Conservation (phyloP, 2,888 invertebrate species). For the Neuroscelio doddi region DNA sequence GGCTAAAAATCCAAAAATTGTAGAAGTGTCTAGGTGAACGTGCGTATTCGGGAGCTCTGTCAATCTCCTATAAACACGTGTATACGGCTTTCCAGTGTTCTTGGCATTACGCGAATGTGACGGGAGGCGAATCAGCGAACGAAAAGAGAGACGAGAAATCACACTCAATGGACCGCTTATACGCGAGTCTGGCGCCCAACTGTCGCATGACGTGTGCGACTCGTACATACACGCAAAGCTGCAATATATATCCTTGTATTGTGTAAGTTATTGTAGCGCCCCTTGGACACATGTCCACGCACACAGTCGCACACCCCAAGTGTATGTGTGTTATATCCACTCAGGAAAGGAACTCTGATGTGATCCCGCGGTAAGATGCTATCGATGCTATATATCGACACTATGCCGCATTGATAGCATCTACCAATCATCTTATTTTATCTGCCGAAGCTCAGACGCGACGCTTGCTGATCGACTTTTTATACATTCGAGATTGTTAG, state of each 20-base stretch:
- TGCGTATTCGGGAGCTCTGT: not conserved
- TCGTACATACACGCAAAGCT: not conserved
- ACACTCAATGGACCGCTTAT: conserved; percentile 3
- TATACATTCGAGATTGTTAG: too few species aligned
- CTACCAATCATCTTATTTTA: too few species aligned
- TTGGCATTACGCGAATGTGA: not conserved
- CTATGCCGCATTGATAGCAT: too few species aligned
- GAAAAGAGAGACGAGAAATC: conserved; percentile 3
- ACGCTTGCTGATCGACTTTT: too few species aligned
- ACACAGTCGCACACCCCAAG: not conserved
- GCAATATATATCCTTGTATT: not conserved
- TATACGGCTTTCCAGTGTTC: not conserved
- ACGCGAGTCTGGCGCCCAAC: conserved; percentile 4
- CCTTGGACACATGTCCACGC: not conserved
- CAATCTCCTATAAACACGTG: not conserved
- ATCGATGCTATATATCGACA: too few species aligned
- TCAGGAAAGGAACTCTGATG: too few species aligned
- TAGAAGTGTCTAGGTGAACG: not conserved
- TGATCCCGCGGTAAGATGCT: too few species aligned
- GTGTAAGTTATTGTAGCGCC: not conserved
- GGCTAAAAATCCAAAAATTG: too few species aligned
- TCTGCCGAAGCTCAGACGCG: too few species aligned
- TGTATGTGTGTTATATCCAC: too few species aligned
- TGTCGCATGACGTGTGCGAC: conserved; percentile 3
- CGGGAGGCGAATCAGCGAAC: not conserved